A percentile compares a stretch with the other conserved stretches of the same genome.
phyloP scores from a whole-genome alignment of 1,140 invertebrate species.

The Drosophila bipectinata region DNA sequence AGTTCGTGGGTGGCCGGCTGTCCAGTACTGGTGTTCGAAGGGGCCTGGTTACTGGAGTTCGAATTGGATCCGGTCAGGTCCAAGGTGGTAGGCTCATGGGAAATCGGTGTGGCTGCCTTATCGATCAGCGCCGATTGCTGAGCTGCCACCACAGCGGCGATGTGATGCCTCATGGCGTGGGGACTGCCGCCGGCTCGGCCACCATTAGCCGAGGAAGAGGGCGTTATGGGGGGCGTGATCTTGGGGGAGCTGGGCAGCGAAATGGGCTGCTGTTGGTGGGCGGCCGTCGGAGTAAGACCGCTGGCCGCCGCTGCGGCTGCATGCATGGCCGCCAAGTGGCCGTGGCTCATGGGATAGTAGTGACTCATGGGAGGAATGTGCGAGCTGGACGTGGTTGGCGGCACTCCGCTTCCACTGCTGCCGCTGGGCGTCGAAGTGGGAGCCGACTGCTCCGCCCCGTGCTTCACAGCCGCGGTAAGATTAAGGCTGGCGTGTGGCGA shows the following conservation, averaged over 20 bases:
- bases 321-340: slow-evolving; percentile 76
- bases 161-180: slow-evolving; percentile 76
- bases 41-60: slow-evolving; percentile 75
- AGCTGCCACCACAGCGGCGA: slow-evolving; percentile 61
- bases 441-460: slow-evolving; percentile 38
- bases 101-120: slow-evolving; percentile 48
- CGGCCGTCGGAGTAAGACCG: slow-evolving; percentile 65
- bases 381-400: slow-evolving; percentile 59
- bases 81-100: slow-evolving; percentile 74
- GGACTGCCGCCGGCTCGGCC: slow-evolving; percentile 68
- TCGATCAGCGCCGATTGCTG: slow-evolving; percentile 61
- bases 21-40: slow-evolving; percentile 69
- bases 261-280: slow-evolving; percentile 70
- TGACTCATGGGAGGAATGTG: slow-evolving; percentile 79
- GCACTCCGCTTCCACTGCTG: slow-evolving; percentile 17
- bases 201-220: slow-evolving; percentile 35
- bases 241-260: slow-evolving; percentile 74
- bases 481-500: slow-evolving; percentile 74
- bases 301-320: slow-evolving; percentile 61
- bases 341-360: slow-evolving; percentile 66
- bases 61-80: slow-evolving; percentile 80
- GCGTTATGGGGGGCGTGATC: slow-evolving; percentile 58
- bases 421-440: slow-evolving; percentile 65
- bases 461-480: slow-evolving; percentile 57
- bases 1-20: slow-evolving; percentile 57